Percentiles rank a stretch among this genome's conserved stretches.
Evolutionary conservation across 2,113 vertebrate genomes (phyloP).

Genomic region (Globicephala melas): DNA sequence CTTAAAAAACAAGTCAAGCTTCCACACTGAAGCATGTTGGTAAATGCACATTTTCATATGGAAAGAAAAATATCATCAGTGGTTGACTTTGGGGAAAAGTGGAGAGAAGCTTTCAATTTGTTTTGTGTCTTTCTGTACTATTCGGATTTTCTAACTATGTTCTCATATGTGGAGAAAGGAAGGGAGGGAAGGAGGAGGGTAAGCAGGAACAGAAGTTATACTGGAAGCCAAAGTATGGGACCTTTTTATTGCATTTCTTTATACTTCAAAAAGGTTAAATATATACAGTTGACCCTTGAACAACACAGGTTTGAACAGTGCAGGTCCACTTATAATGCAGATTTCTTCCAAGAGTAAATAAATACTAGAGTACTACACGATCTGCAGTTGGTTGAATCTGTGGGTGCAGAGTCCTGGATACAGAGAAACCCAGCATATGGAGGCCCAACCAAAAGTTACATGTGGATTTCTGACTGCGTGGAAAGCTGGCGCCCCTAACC

Average conservation of each 20-base stretch:
- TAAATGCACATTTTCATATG: neutral
- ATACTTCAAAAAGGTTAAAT: neutral
- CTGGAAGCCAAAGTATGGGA: neutral
- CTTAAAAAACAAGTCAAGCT: neutral
- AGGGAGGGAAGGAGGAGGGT: neutral
- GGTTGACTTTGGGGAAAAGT: neutral
- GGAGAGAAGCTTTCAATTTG: neutral
- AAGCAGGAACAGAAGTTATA: neutral
- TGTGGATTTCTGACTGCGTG: neutral
- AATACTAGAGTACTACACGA: neutral
- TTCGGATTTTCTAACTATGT: neutral
- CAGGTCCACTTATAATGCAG: neutral
- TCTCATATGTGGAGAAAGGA: neutral
- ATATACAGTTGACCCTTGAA: neutral
- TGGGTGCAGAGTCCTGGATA: neutral
- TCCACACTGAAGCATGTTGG: neutral
- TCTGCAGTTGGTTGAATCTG: neutral
- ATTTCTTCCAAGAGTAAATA: neutral
- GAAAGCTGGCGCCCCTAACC: neutral
- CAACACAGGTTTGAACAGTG: neutral
- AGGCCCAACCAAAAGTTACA: neutral
- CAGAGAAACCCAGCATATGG: neutral
- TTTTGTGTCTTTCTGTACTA: neutral
- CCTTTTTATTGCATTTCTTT: neutral
- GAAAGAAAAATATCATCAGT: neutral